Base-by-base conservation (phyloP, 1,140 invertebrate genomes). In the Euwallacea similis region DNA sequence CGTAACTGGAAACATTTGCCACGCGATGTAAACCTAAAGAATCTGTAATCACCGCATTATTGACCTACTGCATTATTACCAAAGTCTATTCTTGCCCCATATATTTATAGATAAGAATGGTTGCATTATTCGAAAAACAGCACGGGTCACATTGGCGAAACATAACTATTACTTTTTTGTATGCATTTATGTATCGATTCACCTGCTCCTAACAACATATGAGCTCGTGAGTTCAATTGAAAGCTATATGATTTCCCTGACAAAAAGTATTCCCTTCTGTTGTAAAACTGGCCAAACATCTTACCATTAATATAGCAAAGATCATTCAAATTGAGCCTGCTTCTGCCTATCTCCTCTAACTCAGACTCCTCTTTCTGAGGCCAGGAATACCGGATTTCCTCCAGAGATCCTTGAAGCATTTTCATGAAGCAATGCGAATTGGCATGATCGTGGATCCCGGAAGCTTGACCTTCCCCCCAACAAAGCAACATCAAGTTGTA, bases 341-440 rank as follows among this genome's bases (percentile, higher is more conserved):
- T 88, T 74, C 89, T 87, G 0, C 86, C 86, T 2, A 88, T 87
- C 79, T 91, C 88, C 47, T 86, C 81, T 72, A 91, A 83, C 47
- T 61, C 71, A 44, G 84, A 77, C 8, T 82, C 78, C n/a, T 82
- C 76, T 47, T 82, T 76, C 63, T 78, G 75, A 7, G 93, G 94
- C 92, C 92, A 95, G 4, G 84, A 86, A 79, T 89, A 96, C 60
- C 88, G 82, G 3, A 91, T 87, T 85, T 92, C 91, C 46, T 87
- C 85, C 15, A 93, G 80, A 73, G 87, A 88, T 9, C 91, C 91
- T 69, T 90, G 87, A 0, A 93, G 84, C 65, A 92, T 86, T 85
- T 99, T 99, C 93, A 99, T 97, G 78, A 99, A 97, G 81, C 98
- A 99, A 79, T 99, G 96, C 0, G 96, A 89, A 77, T 98, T 88